Evolutionary conservation across 2,113 vertebrate genomes (phyloP).

Genomic region (Vidua chalybeata): DNA sequence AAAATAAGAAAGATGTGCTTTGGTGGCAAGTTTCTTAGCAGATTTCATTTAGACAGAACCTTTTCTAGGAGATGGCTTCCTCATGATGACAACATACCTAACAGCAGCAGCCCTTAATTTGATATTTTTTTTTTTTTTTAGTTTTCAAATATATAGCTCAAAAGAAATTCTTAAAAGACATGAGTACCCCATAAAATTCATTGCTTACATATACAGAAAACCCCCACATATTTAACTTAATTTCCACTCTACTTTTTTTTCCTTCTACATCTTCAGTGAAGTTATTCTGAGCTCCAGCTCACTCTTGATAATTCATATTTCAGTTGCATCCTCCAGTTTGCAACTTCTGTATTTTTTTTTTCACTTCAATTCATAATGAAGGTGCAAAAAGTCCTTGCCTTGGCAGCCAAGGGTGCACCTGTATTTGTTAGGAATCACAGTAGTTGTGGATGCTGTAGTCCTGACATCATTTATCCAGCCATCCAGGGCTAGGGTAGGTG

Average conservation of each 20-base stretch:
- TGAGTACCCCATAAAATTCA: background rate
- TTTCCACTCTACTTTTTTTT: background rate
- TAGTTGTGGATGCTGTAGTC: background rate
- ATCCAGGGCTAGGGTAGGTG: background rate
- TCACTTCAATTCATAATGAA: background rate
- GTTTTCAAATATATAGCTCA: background rate
- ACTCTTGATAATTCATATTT: background rate
- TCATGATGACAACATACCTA: background rate
- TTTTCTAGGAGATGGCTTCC: background rate
- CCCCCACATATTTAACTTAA: background rate
- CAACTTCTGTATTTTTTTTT: background rate
- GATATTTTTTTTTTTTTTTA: background rate
- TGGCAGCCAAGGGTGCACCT: background rate
- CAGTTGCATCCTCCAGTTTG: background rate
- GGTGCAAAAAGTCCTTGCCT: background rate
- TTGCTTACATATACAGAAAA: background rate
- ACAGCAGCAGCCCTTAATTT: background rate
- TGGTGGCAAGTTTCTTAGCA: background rate
- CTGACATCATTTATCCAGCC: background rate
- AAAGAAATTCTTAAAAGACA: background rate
- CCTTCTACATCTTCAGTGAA: background rate
- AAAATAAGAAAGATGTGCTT: background rate
- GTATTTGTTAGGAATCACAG: background rate
- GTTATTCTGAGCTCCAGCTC: background rate
- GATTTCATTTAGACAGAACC: background rate